These are phyloP conservation scores for Crocodylus rhombifer DNA, from an alignment of 2,797 vertebrate species.

Conservation along the genomic window DNA sequence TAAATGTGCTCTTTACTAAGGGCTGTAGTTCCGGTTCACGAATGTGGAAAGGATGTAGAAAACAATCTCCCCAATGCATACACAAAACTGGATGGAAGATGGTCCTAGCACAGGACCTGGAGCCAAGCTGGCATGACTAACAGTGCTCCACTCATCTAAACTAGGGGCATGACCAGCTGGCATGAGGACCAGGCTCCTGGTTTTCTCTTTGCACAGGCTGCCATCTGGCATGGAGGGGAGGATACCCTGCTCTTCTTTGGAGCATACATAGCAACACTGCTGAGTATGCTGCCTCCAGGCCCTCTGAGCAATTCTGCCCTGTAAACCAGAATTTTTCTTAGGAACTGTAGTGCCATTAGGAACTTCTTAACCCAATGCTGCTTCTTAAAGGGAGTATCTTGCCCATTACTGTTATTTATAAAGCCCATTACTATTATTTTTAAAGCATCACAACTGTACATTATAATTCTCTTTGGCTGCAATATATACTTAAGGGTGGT, in stretches of 20 bases:
- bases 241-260: neutral
- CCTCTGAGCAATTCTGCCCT: neutral
- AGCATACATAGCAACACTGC: neutral
- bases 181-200: neutral
- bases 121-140: neutral
- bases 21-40: neutral
- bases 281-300: neutral
- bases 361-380: neutral
- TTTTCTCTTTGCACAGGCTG: neutral
- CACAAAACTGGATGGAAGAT: fast-evolving
- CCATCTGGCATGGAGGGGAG: conserved; percentile 9
- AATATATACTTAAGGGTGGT: neutral
- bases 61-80: neutral
- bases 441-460: neutral
- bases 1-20: fast-evolving
- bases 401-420: neutral
- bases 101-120: neutral
- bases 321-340: neutral
- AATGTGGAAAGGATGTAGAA: too few relatives aligned
- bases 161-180: neutral
- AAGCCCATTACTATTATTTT: neutral
- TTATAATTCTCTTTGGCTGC: neutral
- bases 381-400: neutral
- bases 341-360: neutral
- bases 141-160: neutral